These are phyloP conservation scores for Sinelater perroti DNA, from an alignment of 2,888 invertebrate genomes.

Conservation along the genomic window DNA sequence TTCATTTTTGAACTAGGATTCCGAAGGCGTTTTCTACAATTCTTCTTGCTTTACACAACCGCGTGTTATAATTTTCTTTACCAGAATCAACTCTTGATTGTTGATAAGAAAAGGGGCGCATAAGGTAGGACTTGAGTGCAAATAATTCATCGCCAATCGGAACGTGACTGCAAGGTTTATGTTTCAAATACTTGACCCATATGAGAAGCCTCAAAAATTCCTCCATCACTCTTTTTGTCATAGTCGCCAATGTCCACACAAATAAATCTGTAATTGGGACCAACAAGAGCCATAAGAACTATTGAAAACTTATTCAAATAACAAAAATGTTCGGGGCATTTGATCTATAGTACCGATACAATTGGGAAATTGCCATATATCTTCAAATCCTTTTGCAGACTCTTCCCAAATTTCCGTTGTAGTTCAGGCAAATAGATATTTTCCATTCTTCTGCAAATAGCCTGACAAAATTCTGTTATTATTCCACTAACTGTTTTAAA, in stretches of 20 bases:
- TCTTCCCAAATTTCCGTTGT: constrained; percentile 37
- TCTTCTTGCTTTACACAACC: constrained; percentile 37
- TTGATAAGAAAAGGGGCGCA: constrained; percentile 42
- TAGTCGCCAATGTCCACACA: constrained; percentile 39
- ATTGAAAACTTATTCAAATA: constrained; percentile 32
- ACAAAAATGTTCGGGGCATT: too few species aligned
- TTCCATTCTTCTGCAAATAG: constrained; percentile 38
- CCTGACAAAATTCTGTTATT: too few species aligned
- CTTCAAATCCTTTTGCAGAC: background rate
- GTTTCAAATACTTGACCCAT: too few species aligned
- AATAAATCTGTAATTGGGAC: constrained; percentile 36
- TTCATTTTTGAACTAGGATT: constrained; percentile 42
- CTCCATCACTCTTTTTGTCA: constrained; percentile 41
- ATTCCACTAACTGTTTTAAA: too few species aligned
- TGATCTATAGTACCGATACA: too few species aligned
- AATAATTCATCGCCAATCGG: constrained; percentile 30
- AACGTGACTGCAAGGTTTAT: constrained; percentile 28
- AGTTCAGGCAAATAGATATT: constrained; percentile 15
- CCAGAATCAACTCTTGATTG: constrained; percentile 32
- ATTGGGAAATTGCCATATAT: background rate
- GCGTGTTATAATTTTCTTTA: constrained; percentile 41
- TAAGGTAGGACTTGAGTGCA: constrained; percentile 35
- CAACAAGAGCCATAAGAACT: constrained; percentile 34
- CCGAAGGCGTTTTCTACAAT: constrained; percentile 46
- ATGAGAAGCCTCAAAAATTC: too few species aligned